Evolutionary conservation across 2,888 invertebrate species (phyloP), one percentile per base, ranked within the genome.

Genomic region (Lepidocyrtoides sp.): DNA sequence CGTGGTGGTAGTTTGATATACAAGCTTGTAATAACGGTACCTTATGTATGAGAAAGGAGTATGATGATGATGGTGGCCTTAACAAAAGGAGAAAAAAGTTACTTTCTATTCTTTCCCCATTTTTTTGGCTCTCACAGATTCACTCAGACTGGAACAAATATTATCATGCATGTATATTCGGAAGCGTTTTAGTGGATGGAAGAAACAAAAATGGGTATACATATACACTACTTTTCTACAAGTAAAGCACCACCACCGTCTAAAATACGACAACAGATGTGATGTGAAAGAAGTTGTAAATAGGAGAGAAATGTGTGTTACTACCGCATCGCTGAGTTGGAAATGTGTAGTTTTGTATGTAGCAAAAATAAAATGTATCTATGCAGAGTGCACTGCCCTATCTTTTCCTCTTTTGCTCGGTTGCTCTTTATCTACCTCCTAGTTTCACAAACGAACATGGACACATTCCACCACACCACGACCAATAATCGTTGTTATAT

Each of bases 341-440:
- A 66, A 32, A 17, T 66, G 69, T 20, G 32, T 69, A 69, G 57
- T n/a, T n/a, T n/a, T n/a, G n/a, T n/a, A n/a, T n/a, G n/a, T n/a
- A n/a, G n/a, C 20, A 63, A 63, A 69, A 69, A n/a, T 69, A 51
- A 23, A 69, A 69, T 77, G 77, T 77, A 77, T 77, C 48, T 72
- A 85, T 72, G 36, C 10, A 79, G 72, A 89, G 89, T 89, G 89
- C 89, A 89, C 89, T 89, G 89, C 89, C 89, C 89, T 81, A 82
- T 81, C 89, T 72, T n/a, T 83, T 69, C 48, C 36, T 69, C 69
- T 69, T 69, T 69, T 69, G 36, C 69, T 69, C 20, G 36, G 69
- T 14, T 69, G 41, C 69, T 69, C 41, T 69, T 66, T 66, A 66
- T 69, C 3, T 69, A 69, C 69, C 69, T 69, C 60, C 60, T 10